phyloP scores from a whole-genome alignment of 37 sponge, comb jelly and placozoan genomes.

The Cladorhizidae sp. region DNA sequence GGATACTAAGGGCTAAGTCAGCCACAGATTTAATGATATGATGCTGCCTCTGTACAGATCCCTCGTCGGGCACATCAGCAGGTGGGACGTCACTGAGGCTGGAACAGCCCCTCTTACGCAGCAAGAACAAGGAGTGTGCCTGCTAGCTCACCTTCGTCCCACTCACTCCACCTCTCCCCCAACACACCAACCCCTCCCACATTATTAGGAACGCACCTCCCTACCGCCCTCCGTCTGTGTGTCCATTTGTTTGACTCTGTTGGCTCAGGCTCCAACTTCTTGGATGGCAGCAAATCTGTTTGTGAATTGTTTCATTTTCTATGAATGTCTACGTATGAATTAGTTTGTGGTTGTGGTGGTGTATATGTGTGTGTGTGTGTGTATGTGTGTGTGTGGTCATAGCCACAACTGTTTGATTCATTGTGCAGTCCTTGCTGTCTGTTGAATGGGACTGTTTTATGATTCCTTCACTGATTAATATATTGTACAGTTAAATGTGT shows the following conservation, averaged over 20 bases:
- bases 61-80: background rate
- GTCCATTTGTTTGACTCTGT: too few relatives aligned
- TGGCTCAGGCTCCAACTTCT: too few relatives aligned
- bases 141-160: background rate
- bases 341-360: background rate
- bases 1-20: background rate
- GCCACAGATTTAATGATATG: too few relatives aligned
- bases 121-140: constrained; percentile 26
- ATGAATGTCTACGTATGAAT: background rate
- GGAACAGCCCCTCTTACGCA: constrained; percentile 3
- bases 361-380: background rate
- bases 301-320: background rate
- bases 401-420: too few relatives aligned
- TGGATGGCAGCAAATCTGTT: background rate
- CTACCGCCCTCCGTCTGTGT: too few relatives aligned
- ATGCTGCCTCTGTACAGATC: too few relatives aligned
- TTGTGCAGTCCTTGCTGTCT: too few relatives aligned
- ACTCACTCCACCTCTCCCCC: background rate
- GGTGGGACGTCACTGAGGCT: constrained; percentile 21
- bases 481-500: too few relatives aligned
- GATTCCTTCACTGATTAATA: too few relatives aligned
- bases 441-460: too few relatives aligned
- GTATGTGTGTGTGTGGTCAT: too few relatives aligned
- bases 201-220: too few relatives aligned
- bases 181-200: background rate